Conservation (phyloP, 1,140 invertebrate species). For the Meloidogyne floridensis region DNA sequence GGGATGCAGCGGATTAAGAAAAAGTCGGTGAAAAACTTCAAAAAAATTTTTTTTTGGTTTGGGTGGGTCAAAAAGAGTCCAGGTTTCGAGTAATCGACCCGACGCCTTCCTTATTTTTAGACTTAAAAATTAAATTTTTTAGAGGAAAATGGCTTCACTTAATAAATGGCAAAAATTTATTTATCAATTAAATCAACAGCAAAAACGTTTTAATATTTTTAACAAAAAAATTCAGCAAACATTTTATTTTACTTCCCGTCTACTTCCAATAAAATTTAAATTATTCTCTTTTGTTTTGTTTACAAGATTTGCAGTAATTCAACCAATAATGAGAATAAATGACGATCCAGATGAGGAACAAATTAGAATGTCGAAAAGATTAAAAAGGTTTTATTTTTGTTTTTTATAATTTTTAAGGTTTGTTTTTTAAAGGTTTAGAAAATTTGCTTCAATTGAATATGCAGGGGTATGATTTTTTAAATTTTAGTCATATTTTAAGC, state of each 20-base stretch:
- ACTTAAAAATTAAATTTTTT: too few species aligned
- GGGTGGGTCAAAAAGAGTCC: too few species aligned
- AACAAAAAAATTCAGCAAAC: not conserved
- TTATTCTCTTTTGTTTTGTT: not conserved
- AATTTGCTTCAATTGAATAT: conserved; percentile 46
- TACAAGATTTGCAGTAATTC: not conserved
- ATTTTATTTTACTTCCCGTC: not conserved
- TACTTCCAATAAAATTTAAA: not conserved
- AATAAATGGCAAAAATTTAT: not conserved
- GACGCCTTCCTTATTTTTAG: too few species aligned
- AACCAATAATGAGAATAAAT: not conserved
- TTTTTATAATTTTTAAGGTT: not conserved
- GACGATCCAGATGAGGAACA: conserved; percentile 13
- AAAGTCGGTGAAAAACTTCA: too few species aligned
- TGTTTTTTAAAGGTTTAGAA: conserved; percentile 30
- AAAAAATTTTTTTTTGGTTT: too few species aligned
- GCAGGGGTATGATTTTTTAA: conserved; percentile 6
- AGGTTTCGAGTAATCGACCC: too few species aligned
- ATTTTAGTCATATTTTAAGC: not conserved
- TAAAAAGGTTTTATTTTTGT: not conserved
- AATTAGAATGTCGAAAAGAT: conserved; percentile 26
- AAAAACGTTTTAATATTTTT: not conserved
- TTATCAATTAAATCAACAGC: not conserved
- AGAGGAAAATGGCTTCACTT: not conserved
- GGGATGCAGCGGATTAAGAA: too few species aligned